phyloP scores from a whole-genome alignment of 2,888 invertebrate species.

The Eupithecia subfuscata region DNA sequence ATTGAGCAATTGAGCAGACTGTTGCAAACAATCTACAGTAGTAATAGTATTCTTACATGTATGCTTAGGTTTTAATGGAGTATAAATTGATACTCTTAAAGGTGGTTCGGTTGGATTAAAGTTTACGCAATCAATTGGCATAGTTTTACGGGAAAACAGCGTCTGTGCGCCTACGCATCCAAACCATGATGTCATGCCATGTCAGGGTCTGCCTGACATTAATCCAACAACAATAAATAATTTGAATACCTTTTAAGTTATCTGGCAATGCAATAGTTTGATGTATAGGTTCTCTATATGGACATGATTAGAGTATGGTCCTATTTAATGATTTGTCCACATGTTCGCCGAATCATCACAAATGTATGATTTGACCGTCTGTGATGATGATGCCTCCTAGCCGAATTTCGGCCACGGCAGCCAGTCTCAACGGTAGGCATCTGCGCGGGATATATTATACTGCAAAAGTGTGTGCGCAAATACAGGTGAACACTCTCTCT shows the following conservation, averaged over 20 bases:
- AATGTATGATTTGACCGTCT: too few relatives aligned
- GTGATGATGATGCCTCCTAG: too few relatives aligned
- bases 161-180: constrained; percentile 4
- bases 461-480: too few relatives aligned
- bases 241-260: constrained; percentile 19
- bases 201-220: constrained; percentile 31
- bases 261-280: background rate
- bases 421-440: too few relatives aligned
- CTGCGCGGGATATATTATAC: too few relatives aligned
- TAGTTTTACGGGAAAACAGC: constrained; percentile 12
- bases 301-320: background rate
- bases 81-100: background rate
- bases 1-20: too few relatives aligned
- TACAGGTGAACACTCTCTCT: too few relatives aligned
- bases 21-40: too few relatives aligned
- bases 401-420: too few relatives aligned
- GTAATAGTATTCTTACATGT: background rate
- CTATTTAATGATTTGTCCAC: background rate
- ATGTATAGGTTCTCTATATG: constrained; percentile 5
- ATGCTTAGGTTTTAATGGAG: background rate
- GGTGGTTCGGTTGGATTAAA: background rate
- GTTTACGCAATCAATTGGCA: background rate
- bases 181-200: constrained; percentile 29
- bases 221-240: constrained; percentile 28
- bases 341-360: background rate